These are phyloP conservation scores for Daboia siamensis DNA, from an alignment of 2,113 vertebrate genomes.

Conservation along the genomic window DNA sequence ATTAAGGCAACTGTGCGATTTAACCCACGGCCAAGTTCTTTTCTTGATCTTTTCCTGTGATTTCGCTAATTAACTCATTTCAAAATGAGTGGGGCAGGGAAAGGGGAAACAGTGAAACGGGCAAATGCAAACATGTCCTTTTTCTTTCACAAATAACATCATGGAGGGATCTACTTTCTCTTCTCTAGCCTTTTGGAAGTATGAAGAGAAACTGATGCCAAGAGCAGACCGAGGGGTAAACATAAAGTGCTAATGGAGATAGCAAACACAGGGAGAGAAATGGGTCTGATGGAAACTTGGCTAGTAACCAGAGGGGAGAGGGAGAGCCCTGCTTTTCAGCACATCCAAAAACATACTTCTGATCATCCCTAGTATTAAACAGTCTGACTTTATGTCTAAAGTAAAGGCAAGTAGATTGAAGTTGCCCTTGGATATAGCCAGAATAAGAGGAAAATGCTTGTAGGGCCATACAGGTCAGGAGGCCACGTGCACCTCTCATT, in stretches of 20 bases:
- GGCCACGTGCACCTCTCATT: neutral
- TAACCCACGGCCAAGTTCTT: neutral
- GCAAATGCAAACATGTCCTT: neutral
- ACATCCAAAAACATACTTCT: neutral
- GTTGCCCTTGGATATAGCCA: neutral
- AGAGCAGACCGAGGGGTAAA: neutral
- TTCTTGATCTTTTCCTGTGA: neutral
- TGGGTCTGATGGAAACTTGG: neutral
- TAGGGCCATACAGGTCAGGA: neutral
- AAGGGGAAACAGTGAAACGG: neutral
- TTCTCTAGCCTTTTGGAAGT: neutral
- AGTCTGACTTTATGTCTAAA: neutral
- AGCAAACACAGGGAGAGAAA: neutral
- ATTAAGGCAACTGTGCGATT: neutral
- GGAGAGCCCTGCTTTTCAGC: neutral
- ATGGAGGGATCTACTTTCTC: neutral
- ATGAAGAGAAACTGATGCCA: neutral
- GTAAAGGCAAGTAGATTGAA: neutral
- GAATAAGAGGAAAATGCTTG: neutral
- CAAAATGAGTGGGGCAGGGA: neutral
- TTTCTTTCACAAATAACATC: neutral
- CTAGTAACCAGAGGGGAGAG: neutral
- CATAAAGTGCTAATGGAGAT: neutral
- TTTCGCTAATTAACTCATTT: neutral
- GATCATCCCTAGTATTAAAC: neutral